phyloP scores from a whole-genome alignment of 2,888 invertebrate species.

The Leucania comma region DNA sequence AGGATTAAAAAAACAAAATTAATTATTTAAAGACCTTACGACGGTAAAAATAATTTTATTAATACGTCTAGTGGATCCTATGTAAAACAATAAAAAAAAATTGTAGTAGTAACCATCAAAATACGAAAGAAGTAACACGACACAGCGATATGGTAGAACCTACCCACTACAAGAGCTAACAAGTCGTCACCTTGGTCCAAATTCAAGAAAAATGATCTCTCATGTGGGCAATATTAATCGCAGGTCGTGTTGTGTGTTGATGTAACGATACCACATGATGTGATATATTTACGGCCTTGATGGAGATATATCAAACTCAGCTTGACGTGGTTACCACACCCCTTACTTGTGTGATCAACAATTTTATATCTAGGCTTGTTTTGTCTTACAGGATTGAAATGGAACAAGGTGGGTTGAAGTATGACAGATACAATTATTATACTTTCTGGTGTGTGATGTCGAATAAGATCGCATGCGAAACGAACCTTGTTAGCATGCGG shows the following conservation, averaged over 20 bases:
- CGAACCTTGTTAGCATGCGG: too few relatives aligned
- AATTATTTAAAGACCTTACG: too few relatives aligned
- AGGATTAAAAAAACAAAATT: too few relatives aligned
- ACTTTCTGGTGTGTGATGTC: background rate
- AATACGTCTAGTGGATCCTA: background rate
- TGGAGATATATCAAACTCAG: constrained; percentile 40
- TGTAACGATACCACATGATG: constrained; percentile 55
- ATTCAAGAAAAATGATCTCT: constrained; percentile 68
- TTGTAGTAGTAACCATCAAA: background rate
- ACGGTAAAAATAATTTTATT: background rate
- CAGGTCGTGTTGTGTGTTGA: constrained; percentile 66
- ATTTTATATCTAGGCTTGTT: background rate
- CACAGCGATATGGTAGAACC: background rate
- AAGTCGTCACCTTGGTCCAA: constrained; percentile 74
- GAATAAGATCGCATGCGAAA: too few relatives aligned
- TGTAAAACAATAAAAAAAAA: background rate
- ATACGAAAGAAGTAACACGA: constrained; percentile 1
- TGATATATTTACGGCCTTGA: constrained; percentile 54
- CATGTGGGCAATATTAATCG: constrained; percentile 74
- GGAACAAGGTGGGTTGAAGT: background rate
- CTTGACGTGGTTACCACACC: constrained; percentile 34
- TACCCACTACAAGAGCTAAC: constrained; percentile 60
- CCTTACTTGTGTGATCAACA: constrained; percentile 12
- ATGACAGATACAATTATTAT: constrained; percentile 8
- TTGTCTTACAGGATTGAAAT: constrained; percentile 1